Conservation (phyloP, 2,888 invertebrate species). For the Xylota segnis region DNA sequence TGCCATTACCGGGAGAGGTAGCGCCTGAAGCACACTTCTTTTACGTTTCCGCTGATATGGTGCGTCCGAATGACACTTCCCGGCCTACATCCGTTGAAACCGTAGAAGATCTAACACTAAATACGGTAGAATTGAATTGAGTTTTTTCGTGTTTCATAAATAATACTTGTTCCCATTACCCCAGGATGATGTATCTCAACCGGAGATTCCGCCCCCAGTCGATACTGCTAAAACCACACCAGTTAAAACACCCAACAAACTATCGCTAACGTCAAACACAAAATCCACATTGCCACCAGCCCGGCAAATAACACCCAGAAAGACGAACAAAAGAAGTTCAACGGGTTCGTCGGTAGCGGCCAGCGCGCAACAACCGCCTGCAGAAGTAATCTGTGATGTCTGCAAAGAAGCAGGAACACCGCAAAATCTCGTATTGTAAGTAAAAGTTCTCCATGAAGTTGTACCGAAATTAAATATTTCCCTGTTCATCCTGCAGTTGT, state of each 20-base stretch:
- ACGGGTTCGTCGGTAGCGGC: slow-evolving; percentile 49
- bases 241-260: slow-evolving; percentile 61
- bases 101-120: slow-evolving; percentile 81
- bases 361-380: slow-evolving; percentile 62
- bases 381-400: slow-evolving; percentile 78
- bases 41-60: slow-evolving; percentile 88
- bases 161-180: not conserved
- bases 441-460: not conserved
- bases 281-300: slow-evolving; percentile 32
- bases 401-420: slow-evolving; percentile 80
- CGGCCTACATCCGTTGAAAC: slow-evolving; percentile 84
- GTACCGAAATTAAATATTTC: slow-evolving; percentile 15
- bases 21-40: slow-evolving; percentile 93
- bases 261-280: slow-evolving; percentile 76
- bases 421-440: slow-evolving; percentile 81
- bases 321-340: slow-evolving; percentile 60
- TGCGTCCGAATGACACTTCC: slow-evolving; percentile 83
- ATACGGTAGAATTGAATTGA: slow-evolving; percentile 54
- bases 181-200: slow-evolving; percentile 62
- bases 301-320: slow-evolving; percentile 52
- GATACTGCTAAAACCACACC: slow-evolving; percentile 49
- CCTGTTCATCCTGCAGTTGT: slow-evolving; percentile 87
- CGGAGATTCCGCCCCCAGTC: slow-evolving; percentile 48
- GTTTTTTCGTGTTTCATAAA: not conserved
- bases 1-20: slow-evolving; percentile 86